Evolutionary conservation across 2,888 invertebrate species (phyloP).

Genomic region (Epirrhoe tristata): DNA sequence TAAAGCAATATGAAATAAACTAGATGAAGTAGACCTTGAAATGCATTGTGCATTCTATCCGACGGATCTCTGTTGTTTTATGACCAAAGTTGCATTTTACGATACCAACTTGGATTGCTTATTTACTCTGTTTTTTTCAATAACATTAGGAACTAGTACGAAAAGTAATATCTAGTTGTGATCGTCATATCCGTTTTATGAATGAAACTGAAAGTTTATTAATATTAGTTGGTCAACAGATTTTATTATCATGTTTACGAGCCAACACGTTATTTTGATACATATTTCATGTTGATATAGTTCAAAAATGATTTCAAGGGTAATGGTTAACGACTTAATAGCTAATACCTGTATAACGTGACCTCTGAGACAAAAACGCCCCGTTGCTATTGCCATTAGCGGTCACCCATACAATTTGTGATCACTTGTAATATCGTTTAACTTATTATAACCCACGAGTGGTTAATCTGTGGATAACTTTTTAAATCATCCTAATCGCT

Average conservation of each 20-base stretch:
- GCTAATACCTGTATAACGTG: too few relatives aligned
- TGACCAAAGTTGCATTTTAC: conserved; percentile 6
- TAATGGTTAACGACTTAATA: too few relatives aligned
- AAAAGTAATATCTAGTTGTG: neutral
- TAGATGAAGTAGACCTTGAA: conserved; percentile 14
- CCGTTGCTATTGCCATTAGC: too few relatives aligned
- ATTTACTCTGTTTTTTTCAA: neutral
- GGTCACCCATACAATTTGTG: too few relatives aligned
- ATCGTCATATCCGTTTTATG: neutral
- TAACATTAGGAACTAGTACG: neutral
- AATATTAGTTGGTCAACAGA: neutral
- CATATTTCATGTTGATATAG: conserved; percentile 20
- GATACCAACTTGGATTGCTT: neutral
- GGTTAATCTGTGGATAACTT: too few relatives aligned
- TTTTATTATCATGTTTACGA: conserved; percentile 13
- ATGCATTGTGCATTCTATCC: conserved; percentile 5
- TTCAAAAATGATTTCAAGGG: conserved; percentile 40
- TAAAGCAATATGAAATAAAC: conserved; percentile 16
- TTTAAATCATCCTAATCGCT: too few relatives aligned
- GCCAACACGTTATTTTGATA: conserved; percentile 8
- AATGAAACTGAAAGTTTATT: conserved; percentile 8
- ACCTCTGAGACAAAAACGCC: too few relatives aligned
- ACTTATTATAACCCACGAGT: too few relatives aligned
- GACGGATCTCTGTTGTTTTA: conserved; percentile 10
- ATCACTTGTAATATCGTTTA: too few relatives aligned